Evolutionary conservation across 2,888 invertebrate genomes (phyloP), one percentile per base, ranked within the genome.

Genomic region (Melangyna quadrimaculata): DNA sequence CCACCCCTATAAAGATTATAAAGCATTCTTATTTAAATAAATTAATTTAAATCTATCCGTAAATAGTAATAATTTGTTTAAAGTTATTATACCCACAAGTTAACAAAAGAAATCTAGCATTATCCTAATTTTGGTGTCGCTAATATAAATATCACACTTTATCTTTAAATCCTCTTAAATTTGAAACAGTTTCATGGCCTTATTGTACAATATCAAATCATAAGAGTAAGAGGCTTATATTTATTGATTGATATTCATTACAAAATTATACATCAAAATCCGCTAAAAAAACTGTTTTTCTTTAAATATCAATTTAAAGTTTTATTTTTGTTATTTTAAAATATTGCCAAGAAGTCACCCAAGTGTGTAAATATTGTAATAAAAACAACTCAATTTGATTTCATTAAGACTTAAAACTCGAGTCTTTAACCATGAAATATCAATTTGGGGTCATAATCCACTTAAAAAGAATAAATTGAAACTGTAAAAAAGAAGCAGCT

Each of bases 381-480:
- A 32, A 32, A 55, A 55, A 55, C 55, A 55, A 32, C 77, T 77
- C 35, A 48, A 72, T 69, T 59, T 72, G 29, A 67, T 82, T 78
- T 45, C 43, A 82, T 73, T 63, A 73, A 63, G 71, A 51, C 43
- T n/a, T n/a, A n/a, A n/a, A n/a, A 32, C 61, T 35, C 43, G 32
- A 8, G 7, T 22, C 8, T 12, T n/a, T 59, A 59, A 45, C 43
- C 51, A 65, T 40, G 43, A 73, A 61, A n/a, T 61, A 53, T 69
- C 59, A 65, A 75, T 63, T 59, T 37, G 12, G 57, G 81, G 22
- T 51, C 63, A 65, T 72, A 77, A 81, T 65, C 71, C 67, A 67
- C 81, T 81, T 67, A 35, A 48, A 51, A 59, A 37, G n/a, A 48
- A 22, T 27, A 29, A 17, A 0, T 0, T 29, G 7, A 37, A 51